Conservation (phyloP, 2,797 vertebrate species). For the Chelonia mydas region DNA sequence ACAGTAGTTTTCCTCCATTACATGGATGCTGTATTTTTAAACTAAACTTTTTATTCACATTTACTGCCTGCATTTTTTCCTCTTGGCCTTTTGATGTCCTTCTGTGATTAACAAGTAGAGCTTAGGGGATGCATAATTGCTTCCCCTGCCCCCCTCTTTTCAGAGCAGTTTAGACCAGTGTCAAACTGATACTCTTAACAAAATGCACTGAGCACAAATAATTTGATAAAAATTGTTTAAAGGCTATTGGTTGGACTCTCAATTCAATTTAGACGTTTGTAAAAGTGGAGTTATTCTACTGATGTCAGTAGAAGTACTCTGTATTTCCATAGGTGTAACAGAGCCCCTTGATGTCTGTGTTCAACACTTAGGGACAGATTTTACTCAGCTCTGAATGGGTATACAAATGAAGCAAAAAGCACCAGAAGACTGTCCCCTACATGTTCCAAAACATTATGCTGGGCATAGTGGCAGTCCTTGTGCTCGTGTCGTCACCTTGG, state of each 20-base stretch:
- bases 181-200: not conserved
- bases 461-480: not conserved
- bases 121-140: fast-evolving
- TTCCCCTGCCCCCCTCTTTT: not conserved
- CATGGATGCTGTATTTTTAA: not conserved
- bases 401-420: not conserved
- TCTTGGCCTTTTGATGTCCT: constrained; percentile 83
- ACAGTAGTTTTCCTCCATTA: fast-evolving
- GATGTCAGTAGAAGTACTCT: not conserved
- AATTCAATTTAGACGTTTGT: not conserved
- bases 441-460: not conserved
- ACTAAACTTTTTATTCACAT: not conserved
- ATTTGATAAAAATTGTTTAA: not conserved
- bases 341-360: not conserved
- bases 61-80: constrained; percentile 78
- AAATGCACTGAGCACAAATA: not conserved
- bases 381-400: not conserved
- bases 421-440: not conserved
- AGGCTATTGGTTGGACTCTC: fast-evolving
- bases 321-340: not conserved
- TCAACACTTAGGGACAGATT: not conserved
- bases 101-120: constrained; percentile 77
- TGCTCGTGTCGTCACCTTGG: not conserved
- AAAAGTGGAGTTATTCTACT: not conserved
- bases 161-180: not conserved